Evolutionary conservation across 2,113 vertebrate species (phyloP), one percentile per base, ranked within the genome.

Genomic region (Etia nguti): DNA sequence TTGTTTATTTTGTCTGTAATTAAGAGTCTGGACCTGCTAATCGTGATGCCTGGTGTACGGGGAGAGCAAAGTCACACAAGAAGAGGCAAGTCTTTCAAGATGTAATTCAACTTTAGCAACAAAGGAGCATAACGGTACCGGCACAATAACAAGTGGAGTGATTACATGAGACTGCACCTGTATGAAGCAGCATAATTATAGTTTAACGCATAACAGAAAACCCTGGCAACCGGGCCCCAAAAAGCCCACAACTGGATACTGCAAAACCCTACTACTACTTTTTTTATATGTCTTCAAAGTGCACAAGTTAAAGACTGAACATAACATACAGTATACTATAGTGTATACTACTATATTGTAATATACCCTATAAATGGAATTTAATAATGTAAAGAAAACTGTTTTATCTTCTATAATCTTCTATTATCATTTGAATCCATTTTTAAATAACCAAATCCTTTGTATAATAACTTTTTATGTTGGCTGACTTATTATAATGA

Each of bases 1-100:
- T 87, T 24, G 70, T 86, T 68, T 88, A 57, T 88, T 90, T 79
- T 89, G 93, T 93, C 90, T 94, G 94, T 96, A 94, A 95, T 96
- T 95, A 95, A 94, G 79, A 92, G 84, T 80, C 46, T 85, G 85
- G 91, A 90, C 82, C 82, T n/a, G 55, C 85, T 93, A 89, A 94
- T 94, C 90, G 87, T 87, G 83, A 84, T 80, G 92, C 86, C 86
- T 84, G 55, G 29, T 82, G 85, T 92, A n/a, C 68, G 54, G n/a
- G 3, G 24, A 89, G 77, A 86, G 73, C 75, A 93, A 92, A 94
- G 94, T 92, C 92, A 90, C 81, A 81, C 82, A 89, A 84, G 89
- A 92, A 29, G 26, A 77, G 24, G 46, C 50, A 41, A 81, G 70
- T 60, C 43, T 80, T 90, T 87, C 41, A 88, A 91, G 60, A 90